Evolutionary conservation across 92 coral and sea anemone genomes (phyloP).

Genomic region (Epizoanthus ramosus): DNA sequence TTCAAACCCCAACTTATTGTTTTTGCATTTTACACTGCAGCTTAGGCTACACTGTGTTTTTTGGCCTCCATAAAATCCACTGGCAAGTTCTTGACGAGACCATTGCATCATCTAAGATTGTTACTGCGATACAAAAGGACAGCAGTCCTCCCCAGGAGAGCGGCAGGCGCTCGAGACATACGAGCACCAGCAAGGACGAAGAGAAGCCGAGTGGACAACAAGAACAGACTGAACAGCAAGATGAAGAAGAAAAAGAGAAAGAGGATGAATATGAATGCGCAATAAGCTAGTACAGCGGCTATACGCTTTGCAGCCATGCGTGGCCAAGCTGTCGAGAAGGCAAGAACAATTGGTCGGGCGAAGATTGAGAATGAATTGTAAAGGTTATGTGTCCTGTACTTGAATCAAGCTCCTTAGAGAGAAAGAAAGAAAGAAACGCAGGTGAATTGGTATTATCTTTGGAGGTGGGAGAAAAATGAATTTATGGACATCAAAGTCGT

Average conservation of each 20-base stretch:
- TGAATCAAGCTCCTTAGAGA: no score
- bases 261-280: conserved; percentile 69
- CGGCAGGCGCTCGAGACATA: conserved; percentile 60
- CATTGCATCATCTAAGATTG: conserved; percentile 62
- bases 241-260: conserved; percentile 46
- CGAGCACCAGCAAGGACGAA: conserved; percentile 73
- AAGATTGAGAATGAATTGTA: no score
- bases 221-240: conserved; percentile 56
- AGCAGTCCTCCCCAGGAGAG: conserved; percentile 70
- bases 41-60: conserved; percentile 82
- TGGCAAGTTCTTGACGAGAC: conserved; percentile 81
- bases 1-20: not conserved
- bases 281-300: conserved; percentile 38
- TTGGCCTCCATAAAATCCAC: conserved; percentile 83
- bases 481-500: no score
- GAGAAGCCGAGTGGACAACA: conserved; percentile 50
- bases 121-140: conserved; percentile 73
- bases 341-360: not conserved
- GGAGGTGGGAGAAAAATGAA: no score
- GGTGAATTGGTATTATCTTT: no score
- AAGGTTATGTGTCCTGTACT: no score
- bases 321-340: not conserved
- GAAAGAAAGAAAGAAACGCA: no score
- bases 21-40: conserved; percentile 52
- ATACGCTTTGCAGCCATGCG: not conserved